These are phyloP conservation scores for Lithophane socia DNA, from an alignment of 2,888 invertebrate genomes.

Conservation along the genomic window DNA sequence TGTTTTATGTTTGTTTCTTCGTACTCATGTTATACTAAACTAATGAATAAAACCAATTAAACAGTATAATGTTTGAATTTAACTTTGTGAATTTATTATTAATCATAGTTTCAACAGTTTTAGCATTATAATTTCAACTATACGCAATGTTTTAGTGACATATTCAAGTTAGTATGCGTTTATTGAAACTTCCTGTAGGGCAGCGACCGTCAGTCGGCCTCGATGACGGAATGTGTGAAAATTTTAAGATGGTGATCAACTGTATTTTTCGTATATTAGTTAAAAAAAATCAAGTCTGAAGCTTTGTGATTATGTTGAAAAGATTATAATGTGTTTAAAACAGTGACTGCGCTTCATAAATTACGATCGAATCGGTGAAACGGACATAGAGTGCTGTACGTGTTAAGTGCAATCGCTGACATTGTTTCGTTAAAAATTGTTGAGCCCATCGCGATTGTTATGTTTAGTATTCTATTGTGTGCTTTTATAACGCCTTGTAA, in stretches of 20 bases:
- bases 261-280: conserved; percentile 82
- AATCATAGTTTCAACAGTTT: not conserved
- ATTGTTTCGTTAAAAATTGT: conserved; percentile 88
- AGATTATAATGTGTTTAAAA: conserved; percentile 73
- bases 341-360: conserved; percentile 67
- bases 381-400: conserved; percentile 80
- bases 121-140: not conserved
- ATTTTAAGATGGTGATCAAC: conserved; percentile 89
- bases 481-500: conserved; percentile 80
- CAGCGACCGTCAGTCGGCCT: conserved; percentile 88
- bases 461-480: conserved; percentile 85
- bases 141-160: conserved; percentile 17
- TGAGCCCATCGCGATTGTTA: conserved; percentile 87
- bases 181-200: conserved; percentile 78
- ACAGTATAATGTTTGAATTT: too few species aligned
- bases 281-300: conserved; percentile 74
- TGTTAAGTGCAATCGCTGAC: conserved; percentile 87
- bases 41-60: not conserved
- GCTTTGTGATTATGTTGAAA: conserved; percentile 72
- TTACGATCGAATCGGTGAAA: conserved; percentile 67
- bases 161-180: conserved; percentile 66
- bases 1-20: not conserved
- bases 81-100: fast-evolving
- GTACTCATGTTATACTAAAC: not conserved
- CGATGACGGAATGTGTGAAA: conserved; percentile 90